Evolutionary conservation across 1,140 invertebrate species (phyloP), one percentile per base, ranked within the genome.

Genomic region (Samia ricini): DNA sequence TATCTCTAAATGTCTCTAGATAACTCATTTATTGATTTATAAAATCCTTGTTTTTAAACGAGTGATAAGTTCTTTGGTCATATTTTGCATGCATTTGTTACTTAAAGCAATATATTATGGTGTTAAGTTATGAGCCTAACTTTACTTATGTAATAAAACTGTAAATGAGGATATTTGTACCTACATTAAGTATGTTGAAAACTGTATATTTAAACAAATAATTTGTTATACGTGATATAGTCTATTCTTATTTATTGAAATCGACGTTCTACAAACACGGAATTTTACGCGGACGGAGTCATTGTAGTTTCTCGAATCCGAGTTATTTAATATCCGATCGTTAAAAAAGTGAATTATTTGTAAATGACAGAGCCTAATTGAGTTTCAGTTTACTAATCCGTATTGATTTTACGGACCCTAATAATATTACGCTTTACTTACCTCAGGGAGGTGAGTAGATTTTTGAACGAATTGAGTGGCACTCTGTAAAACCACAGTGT

Each of bases 271-370:
- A n/a, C n/a, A n/a, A n/a, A n/a, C n/a, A n/a, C n/a, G n/a, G n/a
- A n/a, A n/a, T n/a, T n/a, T n/a, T n/a, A n/a, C n/a, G n/a, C n/a
- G n/a, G n/a, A n/a, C n/a, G n/a, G n/a, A n/a, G 6, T 36, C 33
- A 36, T 7, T 36, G 15, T 36, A 36, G 15, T 36, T 36, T 15
- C 6, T 15, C 33, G 15, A 36, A 36, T 36, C 15, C 6, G 33
- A 15, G 56, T 63, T 63, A 63, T 57, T 63, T 57, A 56, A 58
- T 24, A 52, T 33, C 51, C 55, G 61, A 57, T 33, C 48, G n/a
- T 58, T 57, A 19, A 54, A 54, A 36, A 36, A 15, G 12, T 48
- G 12, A 48, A 10, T 48, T 48, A 10, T 2, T 15, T 48, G 18
- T 48, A 48, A 48, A 15, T 48, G 1, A 48, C 36, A 10, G 18